A percentile compares a stretch with the other conserved stretches of the same genome.
Evolutionary conservation across 2,797 vertebrate genomes (phyloP).

Genomic region (Sphenopsis melanotis): DNA sequence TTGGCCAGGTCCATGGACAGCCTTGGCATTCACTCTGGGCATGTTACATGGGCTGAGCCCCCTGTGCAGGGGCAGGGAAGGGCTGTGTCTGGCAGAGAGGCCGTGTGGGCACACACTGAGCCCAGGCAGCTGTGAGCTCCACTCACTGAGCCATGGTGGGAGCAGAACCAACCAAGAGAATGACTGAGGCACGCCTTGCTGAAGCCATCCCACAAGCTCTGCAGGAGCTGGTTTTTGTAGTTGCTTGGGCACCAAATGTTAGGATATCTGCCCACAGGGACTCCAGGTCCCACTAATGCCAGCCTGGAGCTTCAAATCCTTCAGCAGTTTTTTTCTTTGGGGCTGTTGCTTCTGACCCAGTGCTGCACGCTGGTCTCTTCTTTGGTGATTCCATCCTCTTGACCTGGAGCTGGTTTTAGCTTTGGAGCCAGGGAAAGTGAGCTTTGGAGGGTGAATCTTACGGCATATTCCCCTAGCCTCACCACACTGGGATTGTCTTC

Average conservation of each 20-base stretch:
- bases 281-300: not conserved
- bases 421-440: not conserved
- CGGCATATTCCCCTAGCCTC: not conserved
- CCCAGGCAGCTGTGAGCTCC: not conserved
- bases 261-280: not conserved
- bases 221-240: not conserved
- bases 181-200: not conserved
- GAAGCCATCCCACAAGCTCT: not conserved
- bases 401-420: not conserved
- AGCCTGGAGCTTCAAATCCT: not conserved
- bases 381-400: not conserved
- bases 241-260: not conserved
- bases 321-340: not conserved
- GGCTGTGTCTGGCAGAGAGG: not conserved
- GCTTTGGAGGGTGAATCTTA: not conserved
- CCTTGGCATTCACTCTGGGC: not conserved
- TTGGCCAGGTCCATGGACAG: not conserved
- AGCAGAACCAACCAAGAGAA: not conserved
- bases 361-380: not conserved
- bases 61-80: accelerated
- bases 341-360: not conserved
- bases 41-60: accelerated
- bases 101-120: accelerated
- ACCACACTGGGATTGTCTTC: not conserved
- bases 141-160: accelerated